phyloP scores from a whole-genome alignment of 1,140 invertebrate species.

The Lycorma delicatula region DNA sequence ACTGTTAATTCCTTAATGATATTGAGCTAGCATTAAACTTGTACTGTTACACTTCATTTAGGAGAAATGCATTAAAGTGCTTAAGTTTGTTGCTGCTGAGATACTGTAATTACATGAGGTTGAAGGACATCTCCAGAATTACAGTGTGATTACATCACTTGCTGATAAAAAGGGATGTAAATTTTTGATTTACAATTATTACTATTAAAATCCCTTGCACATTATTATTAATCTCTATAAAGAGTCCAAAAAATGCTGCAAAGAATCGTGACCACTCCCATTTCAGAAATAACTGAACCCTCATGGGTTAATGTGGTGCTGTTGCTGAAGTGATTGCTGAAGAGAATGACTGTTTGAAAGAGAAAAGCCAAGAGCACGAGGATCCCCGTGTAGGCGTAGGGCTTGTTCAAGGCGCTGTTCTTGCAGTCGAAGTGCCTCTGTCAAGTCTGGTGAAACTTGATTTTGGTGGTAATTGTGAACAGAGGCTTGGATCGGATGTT shows the following conservation, averaged over 20 bases:
- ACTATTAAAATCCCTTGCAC: no score
- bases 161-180: no score
- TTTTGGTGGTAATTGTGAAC: slow-evolving; percentile 31
- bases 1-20: no score
- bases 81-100: no score
- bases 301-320: slow-evolving; percentile 32
- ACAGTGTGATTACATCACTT: no score
- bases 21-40: no score
- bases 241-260: slow-evolving; percentile 17
- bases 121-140: no score
- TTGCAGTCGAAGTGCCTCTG: slow-evolving; percentile 64
- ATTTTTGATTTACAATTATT: no score
- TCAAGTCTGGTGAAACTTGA: slow-evolving; percentile 46
- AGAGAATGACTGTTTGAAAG: slow-evolving; percentile 33
- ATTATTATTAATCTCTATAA: no score
- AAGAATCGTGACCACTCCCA: slow-evolving; percentile 11
- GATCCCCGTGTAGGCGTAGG: slow-evolving; percentile 56
- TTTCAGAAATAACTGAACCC: slow-evolving; percentile 28
- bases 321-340: slow-evolving; percentile 26
- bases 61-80: no score
- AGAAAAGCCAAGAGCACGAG: slow-evolving; percentile 53
- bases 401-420: slow-evolving; percentile 75
- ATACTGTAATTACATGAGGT: no score
- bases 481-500: slow-evolving; percentile 2
- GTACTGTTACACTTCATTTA: no score